Conservation (phyloP, 2,888 invertebrate genomes). For the Caenorhabditis sulstoni region DNA sequence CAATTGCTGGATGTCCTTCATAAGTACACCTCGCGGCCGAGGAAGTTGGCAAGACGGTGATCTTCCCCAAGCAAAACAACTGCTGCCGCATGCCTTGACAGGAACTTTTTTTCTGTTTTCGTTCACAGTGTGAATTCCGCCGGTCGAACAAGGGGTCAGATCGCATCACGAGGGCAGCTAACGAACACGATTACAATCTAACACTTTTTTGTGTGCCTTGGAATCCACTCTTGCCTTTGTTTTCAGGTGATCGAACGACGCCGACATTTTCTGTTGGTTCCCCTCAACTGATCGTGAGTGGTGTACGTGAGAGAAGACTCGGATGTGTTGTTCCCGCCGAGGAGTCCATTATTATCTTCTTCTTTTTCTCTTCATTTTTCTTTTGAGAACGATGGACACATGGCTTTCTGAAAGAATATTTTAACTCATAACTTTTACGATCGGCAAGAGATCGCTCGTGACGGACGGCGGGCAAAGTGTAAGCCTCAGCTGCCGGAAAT, state of each 20-base stretch:
- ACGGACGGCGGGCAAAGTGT: constrained; percentile 18
- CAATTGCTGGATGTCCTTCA: constrained; percentile 42
- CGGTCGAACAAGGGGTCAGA: constrained; percentile 40
- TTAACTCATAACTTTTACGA: constrained; percentile 50
- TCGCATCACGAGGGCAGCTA: constrained; percentile 51
- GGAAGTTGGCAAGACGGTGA: constrained; percentile 47
- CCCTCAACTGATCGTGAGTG: background rate
- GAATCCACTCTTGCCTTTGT: constrained; percentile 29
- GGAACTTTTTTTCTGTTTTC: constrained; percentile 30
- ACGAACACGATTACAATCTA: constrained; percentile 45
- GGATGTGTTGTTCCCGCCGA: background rate
- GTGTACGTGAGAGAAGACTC: constrained; percentile 14
- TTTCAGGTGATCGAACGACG: constrained; percentile 1
- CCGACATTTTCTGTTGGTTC: background rate
- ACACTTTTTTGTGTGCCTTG: constrained; percentile 16
- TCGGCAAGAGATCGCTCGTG: constrained; percentile 33
- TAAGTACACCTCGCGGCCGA: constrained; percentile 20
- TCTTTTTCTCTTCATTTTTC: constrained; percentile 2
- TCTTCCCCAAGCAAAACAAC: constrained; percentile 39
- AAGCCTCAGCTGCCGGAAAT: constrained; percentile 30
- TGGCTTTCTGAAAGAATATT: constrained; percentile 10
- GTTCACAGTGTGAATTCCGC: constrained; percentile 20
- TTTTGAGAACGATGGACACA: constrained; percentile 7
- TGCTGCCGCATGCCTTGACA: constrained; percentile 5
- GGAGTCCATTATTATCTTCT: constrained; percentile 5